Evolutionary conservation across 2,888 invertebrate genomes (phyloP).

Genomic region (Quadriops clusia): DNA sequence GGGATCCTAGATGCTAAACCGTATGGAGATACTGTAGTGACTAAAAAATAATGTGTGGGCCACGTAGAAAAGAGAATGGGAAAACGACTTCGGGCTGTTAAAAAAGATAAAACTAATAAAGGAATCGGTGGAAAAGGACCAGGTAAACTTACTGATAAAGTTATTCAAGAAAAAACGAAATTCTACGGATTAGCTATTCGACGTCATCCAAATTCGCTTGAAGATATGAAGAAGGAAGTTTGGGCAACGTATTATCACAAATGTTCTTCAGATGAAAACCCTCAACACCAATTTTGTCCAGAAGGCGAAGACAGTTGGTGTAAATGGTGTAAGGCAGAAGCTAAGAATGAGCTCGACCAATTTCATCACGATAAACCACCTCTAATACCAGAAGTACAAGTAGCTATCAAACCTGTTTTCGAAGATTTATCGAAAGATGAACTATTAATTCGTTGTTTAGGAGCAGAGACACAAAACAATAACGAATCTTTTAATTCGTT

Average conservation of each 20-base stretch:
- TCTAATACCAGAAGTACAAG: slow-evolving; percentile 7
- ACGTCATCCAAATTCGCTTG: slow-evolving; percentile 3
- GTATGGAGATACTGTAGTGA: slow-evolving; percentile 14
- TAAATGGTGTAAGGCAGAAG: slow-evolving; percentile 12
- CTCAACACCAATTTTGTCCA: slow-evolving; percentile 9
- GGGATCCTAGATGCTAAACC: slow-evolving; percentile 15
- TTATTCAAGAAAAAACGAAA: slow-evolving; percentile 8
- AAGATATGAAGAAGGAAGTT: slow-evolving; percentile 9
- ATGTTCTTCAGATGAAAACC: slow-evolving; percentile 9
- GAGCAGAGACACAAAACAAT: slow-evolving; percentile 10
- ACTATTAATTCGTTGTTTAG: slow-evolving; percentile 12
- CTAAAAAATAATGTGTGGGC: slow-evolving; percentile 6
- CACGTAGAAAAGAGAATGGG: slow-evolving; percentile 6
- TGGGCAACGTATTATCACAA: slow-evolving; percentile 10
- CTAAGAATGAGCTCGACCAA: slow-evolving; percentile 4
- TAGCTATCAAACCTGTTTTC: slow-evolving; percentile 12
- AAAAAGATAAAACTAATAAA: slow-evolving; percentile 8
- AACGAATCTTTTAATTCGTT: slow-evolving; percentile 11
- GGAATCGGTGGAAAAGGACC: slow-evolving; percentile 9
- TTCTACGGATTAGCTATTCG: slow-evolving; percentile 11
- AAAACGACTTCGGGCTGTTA: slow-evolving; percentile 3
- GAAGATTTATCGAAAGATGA: slow-evolving; percentile 14
- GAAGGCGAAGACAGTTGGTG: slow-evolving; percentile 10
- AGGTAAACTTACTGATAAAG: slow-evolving; percentile 8
- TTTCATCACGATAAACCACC: slow-evolving; percentile 8